Base-by-base conservation (phyloP, 2,888 invertebrate species). In the Dioctria rufipes region DNA sequence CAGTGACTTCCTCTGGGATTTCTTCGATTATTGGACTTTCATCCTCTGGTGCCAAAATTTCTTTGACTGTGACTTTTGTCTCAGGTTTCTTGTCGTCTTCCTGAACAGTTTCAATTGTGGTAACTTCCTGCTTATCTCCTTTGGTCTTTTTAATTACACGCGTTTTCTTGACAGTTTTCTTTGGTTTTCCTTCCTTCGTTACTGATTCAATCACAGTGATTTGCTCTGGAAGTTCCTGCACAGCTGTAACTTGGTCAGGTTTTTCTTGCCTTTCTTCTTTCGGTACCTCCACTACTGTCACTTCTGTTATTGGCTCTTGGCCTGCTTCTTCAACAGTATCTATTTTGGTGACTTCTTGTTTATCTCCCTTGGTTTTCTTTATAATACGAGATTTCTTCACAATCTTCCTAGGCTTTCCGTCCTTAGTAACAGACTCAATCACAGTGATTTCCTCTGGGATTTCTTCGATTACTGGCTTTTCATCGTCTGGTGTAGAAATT, bases 141-240 rank as follows among this genome's bases (percentile, higher is more conserved):
- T 86, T 84, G 37, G 85, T 84, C 83, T 88, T 88, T 83, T 87
- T 88, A 58, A 89, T 88, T 0, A 86, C 84, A n/a, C 87, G 86
- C 82, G 86, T 88, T 60, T 85, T 86, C 4, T 85, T 84, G 51
- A 84, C 84, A 78, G 86, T 86, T 82, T 86, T 86, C 80, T 84
- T 87, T 0, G 86, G 84, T 78, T 87, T 86, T 80, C 86, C 87
- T 83, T 89, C 88, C 5, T 86, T 84, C 3, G 86, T 84, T 3
- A 83, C 58, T 3, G 80, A 85, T 9, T 91, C 90, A 1, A 89
- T 87, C 2, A 90, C 85, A 54, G 88, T 87, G 0, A 89, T 82
- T 75, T 81, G 77, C 37, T 82, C 81, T 40, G 84, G 77, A 66
- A 81, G 65, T 83, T 82, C 78, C 78, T 81, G 39, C 5, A 82